Base-by-base conservation (phyloP, 2,113 vertebrate species). In the Mormyrus lacerda region DNA sequence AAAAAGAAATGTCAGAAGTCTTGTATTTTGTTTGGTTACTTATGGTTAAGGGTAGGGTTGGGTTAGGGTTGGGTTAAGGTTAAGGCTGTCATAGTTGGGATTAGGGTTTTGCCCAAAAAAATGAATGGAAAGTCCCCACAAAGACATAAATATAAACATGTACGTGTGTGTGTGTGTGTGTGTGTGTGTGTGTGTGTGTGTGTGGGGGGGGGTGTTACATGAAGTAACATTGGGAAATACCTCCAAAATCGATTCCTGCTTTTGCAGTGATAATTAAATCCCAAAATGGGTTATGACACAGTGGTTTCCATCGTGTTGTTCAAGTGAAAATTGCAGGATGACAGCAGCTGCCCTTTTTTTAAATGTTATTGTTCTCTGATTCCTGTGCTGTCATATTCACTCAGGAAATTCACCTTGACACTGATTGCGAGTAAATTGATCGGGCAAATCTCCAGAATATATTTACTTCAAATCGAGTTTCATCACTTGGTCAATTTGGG, bases 401-500 rank as follows among this genome's bases (percentile, higher is more conserved):
- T 90, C 82, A 89, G 39, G 85, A 88, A 88, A 76, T 35, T 45
- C 48, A 53, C 89, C 44, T 85, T 55, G 88, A 89, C 58, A 73
- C 87, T 88, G 90, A 91, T 92, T 86, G 73, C 9, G 31, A 69
- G 84, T 89, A 88, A 92, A 91, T 90, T 82, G 90, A 51, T 53
- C 15, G 90, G 88, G 90, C 89, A 90, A 91, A 91, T 89, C 91
- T 79, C 19, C 73, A 47, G 51, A 92, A 93, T 90, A 85, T 89
- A 47, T 90, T 69, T 44, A 5, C 44, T 15, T 87, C 73, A 90
- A 93, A 92, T 93, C 76, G 7, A 91, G 90, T 93, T 93, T 92
- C 92, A 91, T 92, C 92, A 93, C 93, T 92, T 89, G 86, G 91
- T 91, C 87, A 90, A 87, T 92, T 88, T 91, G 83, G 85, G 61